Conservation (phyloP, 2,797 vertebrate species). For the Cetoscarus ocellatus region DNA sequence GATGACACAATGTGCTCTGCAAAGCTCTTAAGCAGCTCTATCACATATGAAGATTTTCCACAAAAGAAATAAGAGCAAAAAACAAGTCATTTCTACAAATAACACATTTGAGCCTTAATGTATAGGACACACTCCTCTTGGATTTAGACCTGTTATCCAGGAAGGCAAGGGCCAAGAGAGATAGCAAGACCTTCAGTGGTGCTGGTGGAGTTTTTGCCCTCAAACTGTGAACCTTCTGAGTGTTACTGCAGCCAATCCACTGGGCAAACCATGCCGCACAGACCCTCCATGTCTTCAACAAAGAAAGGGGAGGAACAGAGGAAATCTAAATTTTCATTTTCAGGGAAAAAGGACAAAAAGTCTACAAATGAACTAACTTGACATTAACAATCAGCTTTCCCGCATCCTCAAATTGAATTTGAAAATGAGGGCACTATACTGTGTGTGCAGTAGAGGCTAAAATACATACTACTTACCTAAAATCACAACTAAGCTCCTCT, state of each 20-base stretch:
- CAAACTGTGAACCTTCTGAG: slow-evolving; percentile 84
- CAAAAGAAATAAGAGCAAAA: no score
- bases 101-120: no score
- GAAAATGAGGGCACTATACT: slow-evolving; percentile 24
- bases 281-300: slow-evolving; percentile 78
- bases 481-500: slow-evolving; percentile 61
- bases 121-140: no score
- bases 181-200: no score
- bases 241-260: slow-evolving; percentile 83
- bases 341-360: background rate
- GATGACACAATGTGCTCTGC: no score
- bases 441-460: slow-evolving; percentile 45
- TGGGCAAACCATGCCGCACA: slow-evolving; percentile 80
- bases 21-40: no score
- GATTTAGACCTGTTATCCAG: no score
- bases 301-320: slow-evolving; percentile 60
- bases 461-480: slow-evolving; percentile 39
- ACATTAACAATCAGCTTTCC: slow-evolving; percentile 69
- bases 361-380: slow-evolving; percentile 47
- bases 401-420: slow-evolving; percentile 23
- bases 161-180: no score
- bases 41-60: no score
- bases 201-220: slow-evolving; percentile 67
- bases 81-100: no score
- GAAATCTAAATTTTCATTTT: slow-evolving; percentile 59